phyloP scores from a whole-genome alignment of 2,113 vertebrate species.

The Clupea harengus region DNA sequence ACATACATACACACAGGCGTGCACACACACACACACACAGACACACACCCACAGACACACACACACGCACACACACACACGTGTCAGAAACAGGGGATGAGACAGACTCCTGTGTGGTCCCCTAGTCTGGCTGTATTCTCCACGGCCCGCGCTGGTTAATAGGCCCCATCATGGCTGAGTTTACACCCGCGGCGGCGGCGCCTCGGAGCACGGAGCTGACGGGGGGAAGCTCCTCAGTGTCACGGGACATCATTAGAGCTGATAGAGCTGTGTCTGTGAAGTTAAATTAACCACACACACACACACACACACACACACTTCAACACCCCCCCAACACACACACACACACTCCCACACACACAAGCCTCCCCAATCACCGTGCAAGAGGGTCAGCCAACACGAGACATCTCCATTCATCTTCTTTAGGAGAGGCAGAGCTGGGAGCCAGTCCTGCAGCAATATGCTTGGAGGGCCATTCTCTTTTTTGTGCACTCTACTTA shows the following conservation, averaged over 20 bases:
- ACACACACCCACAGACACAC: neutral
- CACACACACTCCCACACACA: neutral
- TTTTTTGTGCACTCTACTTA: neutral
- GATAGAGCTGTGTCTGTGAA: neutral
- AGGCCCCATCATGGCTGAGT: neutral
- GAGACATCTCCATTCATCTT: conserved; percentile 11
- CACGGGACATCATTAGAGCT: conserved; percentile 10
- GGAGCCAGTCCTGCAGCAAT: conserved; percentile 7
- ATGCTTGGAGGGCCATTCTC: conserved; percentile 4
- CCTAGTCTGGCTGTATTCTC: neutral
- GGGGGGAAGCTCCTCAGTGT: conserved; percentile 6
- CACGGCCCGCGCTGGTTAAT: neutral
- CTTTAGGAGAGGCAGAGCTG: neutral
- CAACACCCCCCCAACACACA: neutral
- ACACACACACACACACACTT: neutral
- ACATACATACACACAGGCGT: too few species aligned
- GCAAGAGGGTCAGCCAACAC: neutral
- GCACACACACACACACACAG: neutral
- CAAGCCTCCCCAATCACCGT: neutral
- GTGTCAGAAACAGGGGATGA: neutral
- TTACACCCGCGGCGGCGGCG: neutral
- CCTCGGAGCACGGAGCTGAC: neutral
- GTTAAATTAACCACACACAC: conserved; percentile 15
- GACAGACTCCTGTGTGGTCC: neutral
- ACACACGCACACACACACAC: neutral